Conservation (phyloP, 1,140 invertebrate species). For the Drosophila kepulauana region DNA sequence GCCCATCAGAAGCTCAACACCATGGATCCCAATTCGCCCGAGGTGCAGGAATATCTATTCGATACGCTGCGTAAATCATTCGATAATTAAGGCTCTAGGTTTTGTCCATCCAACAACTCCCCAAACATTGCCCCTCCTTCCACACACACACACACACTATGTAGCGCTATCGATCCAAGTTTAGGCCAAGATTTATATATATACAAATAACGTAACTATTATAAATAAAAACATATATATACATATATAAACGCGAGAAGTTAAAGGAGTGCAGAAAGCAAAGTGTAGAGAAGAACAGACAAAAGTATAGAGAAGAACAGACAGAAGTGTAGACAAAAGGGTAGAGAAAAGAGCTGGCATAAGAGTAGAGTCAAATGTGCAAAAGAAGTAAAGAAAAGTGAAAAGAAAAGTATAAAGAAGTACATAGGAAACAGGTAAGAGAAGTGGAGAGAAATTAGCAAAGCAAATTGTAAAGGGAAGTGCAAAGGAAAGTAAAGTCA, state of each 20-base stretch:
- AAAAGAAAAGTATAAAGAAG: no score
- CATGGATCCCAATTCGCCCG: conserved; percentile 86
- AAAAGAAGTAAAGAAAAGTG: no score
- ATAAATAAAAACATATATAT: conserved; percentile 39
- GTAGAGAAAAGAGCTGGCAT: neutral
- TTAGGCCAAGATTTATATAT: conserved; percentile 72
- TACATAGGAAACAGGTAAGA: no score
- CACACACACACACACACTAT: conserved; percentile 4
- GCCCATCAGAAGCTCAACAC: conserved; percentile 85
- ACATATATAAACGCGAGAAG: neutral
- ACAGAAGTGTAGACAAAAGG: neutral
- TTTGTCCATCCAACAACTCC: neutral
- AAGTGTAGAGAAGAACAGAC: no score
- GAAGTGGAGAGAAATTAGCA: no score
- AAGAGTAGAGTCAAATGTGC: neutral
- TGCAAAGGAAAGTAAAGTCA: no score
- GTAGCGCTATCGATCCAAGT: conserved; percentile 40
- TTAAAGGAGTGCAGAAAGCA: no score
- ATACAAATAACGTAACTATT: conserved; percentile 18
- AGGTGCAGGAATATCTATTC: conserved; percentile 88
- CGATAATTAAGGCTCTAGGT: conserved; percentile 73
- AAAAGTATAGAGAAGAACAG: no score
- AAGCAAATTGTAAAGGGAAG: no score
- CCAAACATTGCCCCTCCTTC: neutral
- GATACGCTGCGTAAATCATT: conserved; percentile 88